Evolutionary conservation across 2,113 vertebrate genomes (phyloP), one percentile per base, ranked within the genome.

Genomic region (Platycercus adscitus): DNA sequence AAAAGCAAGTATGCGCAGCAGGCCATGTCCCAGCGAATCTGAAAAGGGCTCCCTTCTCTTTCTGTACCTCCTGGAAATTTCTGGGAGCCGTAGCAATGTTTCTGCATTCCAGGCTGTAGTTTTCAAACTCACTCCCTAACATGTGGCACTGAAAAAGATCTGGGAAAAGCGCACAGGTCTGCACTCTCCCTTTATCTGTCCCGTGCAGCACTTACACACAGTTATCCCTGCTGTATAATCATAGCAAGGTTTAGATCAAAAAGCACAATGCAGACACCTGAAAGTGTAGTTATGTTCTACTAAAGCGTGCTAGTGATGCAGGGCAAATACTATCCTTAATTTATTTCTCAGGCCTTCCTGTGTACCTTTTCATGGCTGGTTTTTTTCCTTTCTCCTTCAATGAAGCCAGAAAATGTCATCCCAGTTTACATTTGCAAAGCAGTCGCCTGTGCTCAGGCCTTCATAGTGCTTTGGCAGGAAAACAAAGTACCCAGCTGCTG

Each of bases 1-100:
- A 86, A 94, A 91, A 91, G 90, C 89, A 95, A 96, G 28, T 89
- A 70, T 86, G 91, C 1, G 2, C 85, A 89, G 58, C 28, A 52
- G 82, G 86, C 93, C 19, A 0, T 37, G 61, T 80, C 89, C 64
- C 50, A 64, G 7, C 0, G 0, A 90, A 93, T 90, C 72, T 85
- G 91, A 63, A 94, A 95, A 58, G 58, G 84, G n/a, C 71, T 93
- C 39, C 53, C 83, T 91, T 15, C 28, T 71, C 53, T 86, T 82
- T 60, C 31, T 69, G 39, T 73, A n/a, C 63, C 61, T 95, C 80
- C 55, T 78, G 63, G 79, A 93, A 87, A 83, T 79, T 92, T 88
- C 80, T 92, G 61, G 75, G 76, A 80, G 76, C 49, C 6, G 2
- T 46, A 78, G 72, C 68, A 87, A 47, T 68, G 28, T 80, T 70